Percentiles rank a stretch among this genome's conserved stretches.
phyloP scores from a whole-genome alignment of 2,113 vertebrate genomes.

The Notothenia coriiceps region DNA sequence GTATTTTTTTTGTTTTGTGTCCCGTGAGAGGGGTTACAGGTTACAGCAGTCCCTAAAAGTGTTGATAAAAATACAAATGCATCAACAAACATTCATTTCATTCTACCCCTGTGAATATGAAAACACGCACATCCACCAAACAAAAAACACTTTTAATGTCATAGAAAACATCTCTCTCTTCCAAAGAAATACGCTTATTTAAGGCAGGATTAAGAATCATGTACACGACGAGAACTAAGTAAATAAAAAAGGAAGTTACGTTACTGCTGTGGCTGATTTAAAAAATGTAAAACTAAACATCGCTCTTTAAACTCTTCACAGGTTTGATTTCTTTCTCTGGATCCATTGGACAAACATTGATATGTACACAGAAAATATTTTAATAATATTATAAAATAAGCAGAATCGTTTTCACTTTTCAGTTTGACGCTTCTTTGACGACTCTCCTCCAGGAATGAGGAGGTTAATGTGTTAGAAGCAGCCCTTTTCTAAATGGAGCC shows the following conservation, averaged over 20 bases:
- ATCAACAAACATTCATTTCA: conserved; percentile 6
- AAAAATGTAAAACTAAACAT: conserved; percentile 7
- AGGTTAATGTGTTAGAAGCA: background rate
- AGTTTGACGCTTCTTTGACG: background rate
- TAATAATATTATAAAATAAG: background rate
- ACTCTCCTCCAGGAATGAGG: background rate
- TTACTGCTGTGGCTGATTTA: background rate
- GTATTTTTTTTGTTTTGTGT: conserved; percentile 4
- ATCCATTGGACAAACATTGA: background rate
- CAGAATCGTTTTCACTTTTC: background rate
- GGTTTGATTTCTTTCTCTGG: too few relatives aligned
- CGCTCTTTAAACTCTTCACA: too few relatives aligned
- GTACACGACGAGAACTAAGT: background rate
- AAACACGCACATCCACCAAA: conserved; percentile 21
- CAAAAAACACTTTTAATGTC: background rate
- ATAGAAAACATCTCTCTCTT: background rate
- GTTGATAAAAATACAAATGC: background rate
- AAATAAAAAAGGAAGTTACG: background rate
- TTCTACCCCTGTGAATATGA: background rate
- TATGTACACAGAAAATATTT: background rate
- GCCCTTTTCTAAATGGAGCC: conserved; percentile 20
- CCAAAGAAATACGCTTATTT: background rate
- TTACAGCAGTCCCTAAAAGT: background rate
- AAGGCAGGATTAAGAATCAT: background rate
- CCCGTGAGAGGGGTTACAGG: background rate